Evolutionary conservation across 2,888 invertebrate genomes (phyloP).

Genomic region (Acanthosepion lycidas): DNA sequence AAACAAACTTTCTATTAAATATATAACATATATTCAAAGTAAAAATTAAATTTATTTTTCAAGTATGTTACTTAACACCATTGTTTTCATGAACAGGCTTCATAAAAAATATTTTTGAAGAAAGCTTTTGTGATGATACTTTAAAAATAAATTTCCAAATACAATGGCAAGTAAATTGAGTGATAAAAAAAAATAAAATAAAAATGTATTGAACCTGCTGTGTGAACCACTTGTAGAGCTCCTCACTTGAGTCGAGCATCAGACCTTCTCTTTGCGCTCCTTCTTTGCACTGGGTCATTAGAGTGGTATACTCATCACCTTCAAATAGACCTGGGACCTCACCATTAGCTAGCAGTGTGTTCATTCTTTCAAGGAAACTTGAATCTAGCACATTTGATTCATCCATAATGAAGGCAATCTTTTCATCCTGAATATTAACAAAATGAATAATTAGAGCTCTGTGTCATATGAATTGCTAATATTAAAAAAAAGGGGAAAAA

Average conservation of each 20-base stretch:
- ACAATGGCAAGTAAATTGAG: background rate
- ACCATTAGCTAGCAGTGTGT: constrained; percentile 97
- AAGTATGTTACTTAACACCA: background rate
- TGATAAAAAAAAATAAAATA: background rate
- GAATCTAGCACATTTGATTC: constrained; percentile 99
- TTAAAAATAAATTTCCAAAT: no score
- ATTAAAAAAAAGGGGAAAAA: background rate
- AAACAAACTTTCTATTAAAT: no score
- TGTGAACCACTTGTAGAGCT: constrained; percentile 99
- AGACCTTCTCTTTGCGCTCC: constrained; percentile 97
- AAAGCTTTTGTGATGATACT: no score
- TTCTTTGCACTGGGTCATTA: constrained; percentile 99
- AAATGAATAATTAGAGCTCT: constrained; percentile 77
- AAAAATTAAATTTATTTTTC: background rate
- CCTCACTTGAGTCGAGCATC: constrained; percentile 98
- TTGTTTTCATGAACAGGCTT: background rate
- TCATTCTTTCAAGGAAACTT: constrained; percentile 98
- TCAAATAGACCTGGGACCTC: constrained; percentile 83
- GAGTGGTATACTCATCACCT: constrained; percentile 96
- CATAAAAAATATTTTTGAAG: background rate
- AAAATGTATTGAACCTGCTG: constrained; percentile 77
- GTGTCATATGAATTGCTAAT: no score
- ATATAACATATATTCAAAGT: no score
- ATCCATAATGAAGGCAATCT: constrained; percentile 98
- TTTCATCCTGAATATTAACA: constrained; percentile 87